A percentile compares a stretch with the other conserved stretches of the same genome.
Conservation (phyloP, 2,888 invertebrate genomes). For the Herminia tarsipennalis region DNA sequence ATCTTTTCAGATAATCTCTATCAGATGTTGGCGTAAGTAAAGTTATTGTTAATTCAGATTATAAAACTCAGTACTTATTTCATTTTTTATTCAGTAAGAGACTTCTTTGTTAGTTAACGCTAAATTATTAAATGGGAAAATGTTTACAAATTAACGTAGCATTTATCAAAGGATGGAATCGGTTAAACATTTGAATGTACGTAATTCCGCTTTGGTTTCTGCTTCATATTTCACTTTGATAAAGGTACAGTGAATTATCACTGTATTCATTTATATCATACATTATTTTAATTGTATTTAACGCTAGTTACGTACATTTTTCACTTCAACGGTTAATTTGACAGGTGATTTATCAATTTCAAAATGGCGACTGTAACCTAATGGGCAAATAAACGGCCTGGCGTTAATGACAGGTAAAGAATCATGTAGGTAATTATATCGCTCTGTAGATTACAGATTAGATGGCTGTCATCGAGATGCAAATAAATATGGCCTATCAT, state of each 20-base stretch:
- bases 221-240: constrained; percentile 24
- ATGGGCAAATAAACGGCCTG: no score
- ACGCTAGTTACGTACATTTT: constrained; percentile 15
- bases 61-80: neutral
- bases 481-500: constrained; percentile 60
- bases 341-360: no score
- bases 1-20: no score
- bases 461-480: constrained; percentile 39
- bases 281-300: constrained; percentile 12
- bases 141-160: constrained; percentile 17
- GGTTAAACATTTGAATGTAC: constrained; percentile 11
- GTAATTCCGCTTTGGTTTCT: constrained; percentile 17
- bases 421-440: no score
- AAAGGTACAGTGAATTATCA: constrained; percentile 17
- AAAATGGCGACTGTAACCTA: no score
- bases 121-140: constrained; percentile 3
- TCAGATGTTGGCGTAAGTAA: neutral
- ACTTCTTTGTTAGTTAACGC: neutral
- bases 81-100: neutral
- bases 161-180: constrained; percentile 20
- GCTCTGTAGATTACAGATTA: no score
- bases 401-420: no score
- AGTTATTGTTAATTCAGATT: neutral
- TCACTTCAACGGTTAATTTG: no score
- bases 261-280: constrained; percentile 13